Conservation (phyloP, 2,113 vertebrate genomes). For the Pseudolaguvia tuberculata region DNA sequence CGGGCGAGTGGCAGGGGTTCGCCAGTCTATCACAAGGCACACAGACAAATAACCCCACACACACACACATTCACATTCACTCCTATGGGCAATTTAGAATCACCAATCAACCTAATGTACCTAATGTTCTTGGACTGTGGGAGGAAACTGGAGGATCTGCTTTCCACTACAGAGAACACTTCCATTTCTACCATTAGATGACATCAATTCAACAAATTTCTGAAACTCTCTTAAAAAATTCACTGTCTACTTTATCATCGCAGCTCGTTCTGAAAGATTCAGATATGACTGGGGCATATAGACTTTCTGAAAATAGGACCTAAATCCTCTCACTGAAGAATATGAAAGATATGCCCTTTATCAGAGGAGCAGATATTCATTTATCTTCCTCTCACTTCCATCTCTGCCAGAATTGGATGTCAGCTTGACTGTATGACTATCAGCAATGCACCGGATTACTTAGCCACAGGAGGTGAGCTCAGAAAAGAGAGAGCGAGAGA, state of each 20-base stretch:
- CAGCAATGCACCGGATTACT: conserved; percentile 22
- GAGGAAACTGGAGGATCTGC: too few relatives aligned
- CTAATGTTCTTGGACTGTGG: too few relatives aligned
- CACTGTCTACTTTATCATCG: too few relatives aligned
- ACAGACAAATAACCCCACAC: too few relatives aligned
- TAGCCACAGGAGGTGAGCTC: background rate
- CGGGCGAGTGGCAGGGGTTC: too few relatives aligned
- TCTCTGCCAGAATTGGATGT: conserved; percentile 10
- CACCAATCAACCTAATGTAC: too few relatives aligned
- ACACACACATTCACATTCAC: too few relatives aligned
- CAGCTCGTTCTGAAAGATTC: too few relatives aligned
- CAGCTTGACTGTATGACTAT: conserved; percentile 13
- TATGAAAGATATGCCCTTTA: conserved; percentile 12
- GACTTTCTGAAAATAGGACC: conserved; percentile 14
- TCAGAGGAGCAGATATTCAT: background rate
- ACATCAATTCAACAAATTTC: conserved; percentile 23
- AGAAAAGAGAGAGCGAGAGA: conserved; percentile 2
- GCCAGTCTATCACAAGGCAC: too few relatives aligned
- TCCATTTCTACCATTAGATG: conserved; percentile 53
- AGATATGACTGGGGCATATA: background rate
- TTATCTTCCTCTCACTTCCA: background rate
- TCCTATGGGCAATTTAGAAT: too few relatives aligned
- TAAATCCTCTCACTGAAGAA: conserved; percentile 20
- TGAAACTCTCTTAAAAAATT: background rate
- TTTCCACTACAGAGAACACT: background rate